phyloP scores from a whole-genome alignment of 2,797 vertebrate species.

The Rhynchonycteris naso region DNA sequence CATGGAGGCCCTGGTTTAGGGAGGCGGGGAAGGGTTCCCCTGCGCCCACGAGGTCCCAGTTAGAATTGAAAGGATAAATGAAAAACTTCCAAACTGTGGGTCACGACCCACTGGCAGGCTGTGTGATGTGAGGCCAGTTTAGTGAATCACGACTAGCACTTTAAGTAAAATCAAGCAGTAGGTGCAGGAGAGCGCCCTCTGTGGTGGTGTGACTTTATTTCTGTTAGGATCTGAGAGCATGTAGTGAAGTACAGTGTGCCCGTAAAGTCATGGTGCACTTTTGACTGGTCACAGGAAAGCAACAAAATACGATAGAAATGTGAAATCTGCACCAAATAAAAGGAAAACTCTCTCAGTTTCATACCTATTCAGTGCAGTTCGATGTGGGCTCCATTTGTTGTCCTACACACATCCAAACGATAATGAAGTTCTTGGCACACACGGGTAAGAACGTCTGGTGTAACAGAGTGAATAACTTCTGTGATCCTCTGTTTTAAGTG shows the following conservation, averaged over 20 bases:
- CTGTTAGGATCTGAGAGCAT: neutral
- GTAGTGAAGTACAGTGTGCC: neutral
- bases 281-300: too few species aligned
- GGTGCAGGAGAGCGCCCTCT: neutral
- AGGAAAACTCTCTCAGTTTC: too few species aligned
- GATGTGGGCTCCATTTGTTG: too few species aligned
- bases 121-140: neutral
- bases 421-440: too few species aligned
- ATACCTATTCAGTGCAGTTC: too few species aligned
- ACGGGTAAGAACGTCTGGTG: too few species aligned
- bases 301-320: too few species aligned
- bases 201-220: neutral
- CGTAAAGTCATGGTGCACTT: too few species aligned
- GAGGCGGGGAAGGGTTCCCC: neutral
- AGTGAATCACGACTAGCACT: neutral
- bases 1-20: neutral
- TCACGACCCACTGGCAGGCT: neutral
- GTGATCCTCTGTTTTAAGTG: too few species aligned
- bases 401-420: too few species aligned
- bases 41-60: rapidly evolving
- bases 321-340: too few species aligned
- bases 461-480: too few species aligned
- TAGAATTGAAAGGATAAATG: neutral
- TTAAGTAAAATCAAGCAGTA: neutral
- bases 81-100: neutral